These are phyloP conservation scores for Pristionchus mayeri DNA, from an alignment of 2,888 invertebrate species.

Conservation along the genomic window DNA sequence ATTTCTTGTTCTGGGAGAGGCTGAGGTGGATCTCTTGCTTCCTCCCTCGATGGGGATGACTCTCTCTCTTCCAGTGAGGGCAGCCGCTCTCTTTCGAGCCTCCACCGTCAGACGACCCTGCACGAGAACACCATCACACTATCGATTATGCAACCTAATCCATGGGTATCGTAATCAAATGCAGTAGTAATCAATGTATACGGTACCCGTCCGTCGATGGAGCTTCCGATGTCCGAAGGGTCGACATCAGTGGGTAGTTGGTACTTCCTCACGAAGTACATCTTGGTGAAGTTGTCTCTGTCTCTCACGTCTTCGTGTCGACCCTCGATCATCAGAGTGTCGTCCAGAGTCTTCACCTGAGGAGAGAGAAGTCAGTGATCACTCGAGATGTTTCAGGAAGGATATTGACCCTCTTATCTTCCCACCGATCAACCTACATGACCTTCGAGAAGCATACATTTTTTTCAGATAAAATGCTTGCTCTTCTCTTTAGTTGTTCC, in stretches of 20 bases:
- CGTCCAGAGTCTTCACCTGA: constrained; percentile 74
- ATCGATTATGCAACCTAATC: no score
- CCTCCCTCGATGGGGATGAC: constrained; percentile 73
- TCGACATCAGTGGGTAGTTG: constrained; percentile 75
- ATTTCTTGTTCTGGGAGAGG: constrained; percentile 52
- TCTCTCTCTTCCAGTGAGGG: constrained; percentile 69
- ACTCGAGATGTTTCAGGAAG: no score
- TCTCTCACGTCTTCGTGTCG: constrained; percentile 71
- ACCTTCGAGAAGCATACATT: no score
- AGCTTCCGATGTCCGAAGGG: constrained; percentile 65
- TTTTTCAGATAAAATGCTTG: no score
- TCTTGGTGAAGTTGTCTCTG: constrained; percentile 52
- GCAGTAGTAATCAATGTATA: not conserved
- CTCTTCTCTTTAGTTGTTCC: no score
- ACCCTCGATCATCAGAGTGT: constrained; percentile 74
- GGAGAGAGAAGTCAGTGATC: constrained; percentile 28
- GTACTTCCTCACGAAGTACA: constrained; percentile 75
- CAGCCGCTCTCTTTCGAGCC: constrained; percentile 66
- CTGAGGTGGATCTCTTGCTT: constrained; percentile 51
- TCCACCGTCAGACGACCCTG: constrained; percentile 73
- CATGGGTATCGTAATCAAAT: not conserved
- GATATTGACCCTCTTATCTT: no score
- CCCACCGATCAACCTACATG: no score
- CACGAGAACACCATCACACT: not conserved
- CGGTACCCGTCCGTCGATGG: constrained; percentile 70